Percentiles rank a stretch among this genome's conserved stretches.
Conservation (phyloP, 2,888 invertebrate genomes). For the Harpagoxenus sublaevis region DNA sequence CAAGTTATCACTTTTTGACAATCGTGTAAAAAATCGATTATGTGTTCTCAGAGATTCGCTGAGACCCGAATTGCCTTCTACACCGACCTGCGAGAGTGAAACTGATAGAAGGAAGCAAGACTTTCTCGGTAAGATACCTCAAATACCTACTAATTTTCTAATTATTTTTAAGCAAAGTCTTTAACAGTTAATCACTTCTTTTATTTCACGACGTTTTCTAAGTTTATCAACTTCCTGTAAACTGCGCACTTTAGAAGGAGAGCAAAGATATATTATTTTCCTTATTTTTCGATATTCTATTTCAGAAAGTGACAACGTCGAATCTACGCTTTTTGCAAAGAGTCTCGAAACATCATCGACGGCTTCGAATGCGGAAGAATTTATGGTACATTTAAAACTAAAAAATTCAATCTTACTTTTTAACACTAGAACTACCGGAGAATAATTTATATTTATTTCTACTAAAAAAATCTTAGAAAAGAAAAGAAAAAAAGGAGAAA, state of each 20-base stretch:
- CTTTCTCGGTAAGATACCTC: not conserved
- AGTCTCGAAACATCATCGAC: not conserved
- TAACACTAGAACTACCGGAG: no score
- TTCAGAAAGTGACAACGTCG: constrained; percentile 25
- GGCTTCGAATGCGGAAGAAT: constrained; percentile 44
- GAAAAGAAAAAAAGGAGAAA: no score
- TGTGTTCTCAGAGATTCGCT: constrained; percentile 24
- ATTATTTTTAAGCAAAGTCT: not conserved
- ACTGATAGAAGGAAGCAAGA: constrained; percentile 4
- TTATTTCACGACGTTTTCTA: not conserved
- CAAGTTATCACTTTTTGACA: not conserved
- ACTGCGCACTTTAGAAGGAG: no score
- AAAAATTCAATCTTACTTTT: not conserved
- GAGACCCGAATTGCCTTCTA: constrained; percentile 4
- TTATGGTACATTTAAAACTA: constrained; percentile 64
- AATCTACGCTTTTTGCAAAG: not conserved
- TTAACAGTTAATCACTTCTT: not conserved
- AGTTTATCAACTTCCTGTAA: not conserved
- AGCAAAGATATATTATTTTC: not conserved
- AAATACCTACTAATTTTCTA: not conserved
- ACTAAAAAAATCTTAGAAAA: no score
- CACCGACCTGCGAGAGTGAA: not conserved
- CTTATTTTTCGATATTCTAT: not conserved
- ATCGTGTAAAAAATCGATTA: not conserved
- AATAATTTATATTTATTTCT: no score